These are phyloP conservation scores for Periophthalmodon schlosseri DNA, from an alignment of 2,113 vertebrate genomes.

Conservation along the genomic window DNA sequence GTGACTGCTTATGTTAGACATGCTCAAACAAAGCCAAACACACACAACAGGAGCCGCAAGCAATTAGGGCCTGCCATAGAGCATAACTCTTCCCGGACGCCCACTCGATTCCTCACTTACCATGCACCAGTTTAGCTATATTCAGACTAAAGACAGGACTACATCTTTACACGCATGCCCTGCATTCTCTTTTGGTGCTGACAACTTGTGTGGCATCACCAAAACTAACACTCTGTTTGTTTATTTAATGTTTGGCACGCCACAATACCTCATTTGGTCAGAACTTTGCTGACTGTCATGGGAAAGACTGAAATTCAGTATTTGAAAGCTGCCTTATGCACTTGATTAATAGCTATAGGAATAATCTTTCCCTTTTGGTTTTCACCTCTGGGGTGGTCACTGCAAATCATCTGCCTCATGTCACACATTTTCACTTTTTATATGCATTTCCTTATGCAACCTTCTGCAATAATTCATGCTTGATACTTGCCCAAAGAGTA, in stretches of 20 bases:
- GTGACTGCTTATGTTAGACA: slow-evolving; percentile 72
- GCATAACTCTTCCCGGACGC: slow-evolving; percentile 49
- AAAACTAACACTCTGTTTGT: slow-evolving; percentile 18
- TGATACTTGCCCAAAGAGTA: not conserved
- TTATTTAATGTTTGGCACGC: slow-evolving; percentile 30
- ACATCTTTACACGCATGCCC: slow-evolving; percentile 1
- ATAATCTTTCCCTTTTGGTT: slow-evolving; percentile 14
- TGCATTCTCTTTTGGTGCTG: slow-evolving; percentile 1
- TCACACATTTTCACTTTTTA: not conserved
- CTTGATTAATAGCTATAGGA: slow-evolving; percentile 46
- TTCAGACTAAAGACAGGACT: slow-evolving; percentile 13
- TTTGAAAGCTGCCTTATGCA: slow-evolving; percentile 40
- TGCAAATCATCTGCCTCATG: not conserved
- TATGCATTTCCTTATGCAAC: not conserved
- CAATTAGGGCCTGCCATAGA: slow-evolving; percentile 66
- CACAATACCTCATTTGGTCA: slow-evolving; percentile 32
- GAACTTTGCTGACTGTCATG: slow-evolving; percentile 35
- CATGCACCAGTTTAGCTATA: slow-evolving; percentile 27
- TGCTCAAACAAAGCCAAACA: slow-evolving; percentile 75
- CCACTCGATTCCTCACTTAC: slow-evolving; percentile 28
- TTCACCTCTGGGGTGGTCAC: slow-evolving; percentile 5
- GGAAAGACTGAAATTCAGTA: slow-evolving; percentile 28
- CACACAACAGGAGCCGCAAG: slow-evolving; percentile 74
- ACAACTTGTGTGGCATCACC: slow-evolving; percentile 27
- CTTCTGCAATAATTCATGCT: not conserved